Evolutionary conservation across 2,888 invertebrate genomes (phyloP).

Genomic region (Drosophila conformis): DNA sequence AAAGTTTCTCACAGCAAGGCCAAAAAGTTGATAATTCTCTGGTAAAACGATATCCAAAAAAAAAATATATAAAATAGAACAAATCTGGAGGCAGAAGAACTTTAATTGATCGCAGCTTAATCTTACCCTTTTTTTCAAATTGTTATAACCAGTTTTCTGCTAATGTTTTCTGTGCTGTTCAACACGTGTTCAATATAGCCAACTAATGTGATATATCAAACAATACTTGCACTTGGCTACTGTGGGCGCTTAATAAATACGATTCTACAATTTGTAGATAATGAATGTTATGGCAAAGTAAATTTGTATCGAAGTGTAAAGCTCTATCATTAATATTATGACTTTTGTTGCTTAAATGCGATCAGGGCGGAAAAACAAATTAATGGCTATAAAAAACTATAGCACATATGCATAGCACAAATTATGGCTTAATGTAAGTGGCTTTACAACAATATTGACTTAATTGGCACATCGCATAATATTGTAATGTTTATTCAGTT

Average conservation of each 20-base stretch:
- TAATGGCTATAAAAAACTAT: not conserved
- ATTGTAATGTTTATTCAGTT: not conserved
- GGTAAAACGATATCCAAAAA: not conserved
- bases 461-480: not conserved
- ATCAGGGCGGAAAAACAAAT: not conserved
- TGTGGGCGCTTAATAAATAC: too few species aligned
- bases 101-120: not conserved
- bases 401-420: too few species aligned
- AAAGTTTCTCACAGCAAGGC: not conserved
- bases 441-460: not conserved
- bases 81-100: not conserved
- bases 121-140: not conserved
- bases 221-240: not conserved
- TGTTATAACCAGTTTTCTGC: not conserved
- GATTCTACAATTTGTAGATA: not conserved
- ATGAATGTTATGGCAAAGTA: not conserved
- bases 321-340: not conserved
- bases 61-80: not conserved
- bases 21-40: not conserved
- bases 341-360: not conserved
- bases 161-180: not conserved
- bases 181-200: not conserved
- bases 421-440: not conserved
- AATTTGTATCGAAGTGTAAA: not conserved
- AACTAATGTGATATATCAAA: not conserved